Base-by-base conservation (phyloP, 2,113 vertebrate genomes). In the Scatophagus argus region DNA sequence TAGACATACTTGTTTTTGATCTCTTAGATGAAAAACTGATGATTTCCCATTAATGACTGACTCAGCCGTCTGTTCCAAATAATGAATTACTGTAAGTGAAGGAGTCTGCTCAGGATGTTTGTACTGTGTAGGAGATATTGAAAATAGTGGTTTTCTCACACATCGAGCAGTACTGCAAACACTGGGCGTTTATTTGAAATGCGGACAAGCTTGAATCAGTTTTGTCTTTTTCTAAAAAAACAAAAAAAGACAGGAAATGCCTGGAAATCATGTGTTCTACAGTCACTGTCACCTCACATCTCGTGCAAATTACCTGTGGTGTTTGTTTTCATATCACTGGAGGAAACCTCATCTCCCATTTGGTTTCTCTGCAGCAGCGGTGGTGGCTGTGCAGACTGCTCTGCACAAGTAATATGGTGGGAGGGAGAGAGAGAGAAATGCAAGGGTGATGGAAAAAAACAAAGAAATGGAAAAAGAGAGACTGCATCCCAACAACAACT, bases 1-100 rank as follows among this genome's bases (percentile, higher is more conserved):
- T 51, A 79, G 25, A 73, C 49, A 41, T 1, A 56, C 51, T 25
- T 17, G n/a, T 65, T 78, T 71, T 69, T 74, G 4, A 80, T 67
- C 27, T 69, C 12, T 65, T 25, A 72, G n/a, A 83, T 67, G 29
- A 84, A 85, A 76, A 79, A 25, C 67, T 61, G 54, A 79, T 79
- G 34, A 66, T 60, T 89, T 90, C 83, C 68, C 27, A 87, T 82
- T 85, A 85, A 85, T 60, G 77, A 80, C n/a, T 86, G 63, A 87
- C 23, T 87, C 83, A 88, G 17, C 36, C 5, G 19, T 5, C 77
- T 73, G 41, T 61, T 87, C 36, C 47, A 73, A 80, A 64, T 78
- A 81, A 81, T 79, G 55, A 81, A 39, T 90, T 84, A 86, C 88
- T 71, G 88, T 83, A 88, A 91, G 43, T 0, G 63, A 74, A 31